These are phyloP conservation scores for Carposina sasakii DNA, from an alignment of 1,140 invertebrate genomes.

Conservation along the genomic window DNA sequence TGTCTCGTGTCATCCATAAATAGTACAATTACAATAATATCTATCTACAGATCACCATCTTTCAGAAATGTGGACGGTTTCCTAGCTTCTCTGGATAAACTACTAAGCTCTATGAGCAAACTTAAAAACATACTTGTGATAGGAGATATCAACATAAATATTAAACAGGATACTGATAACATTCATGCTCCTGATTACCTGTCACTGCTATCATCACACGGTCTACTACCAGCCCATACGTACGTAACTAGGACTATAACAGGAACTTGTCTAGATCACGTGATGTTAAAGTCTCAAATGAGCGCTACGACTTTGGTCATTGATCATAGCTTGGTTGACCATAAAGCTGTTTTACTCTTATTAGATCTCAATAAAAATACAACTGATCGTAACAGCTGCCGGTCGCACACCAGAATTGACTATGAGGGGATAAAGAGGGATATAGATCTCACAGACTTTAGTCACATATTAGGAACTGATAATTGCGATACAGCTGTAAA, in stretches of 20 bases:
- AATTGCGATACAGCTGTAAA: neutral
- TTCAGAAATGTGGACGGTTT: neutral
- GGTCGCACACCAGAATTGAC: neutral
- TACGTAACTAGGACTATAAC: slow-evolving; percentile 2
- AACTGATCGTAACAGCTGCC: neutral
- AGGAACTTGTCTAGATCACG: slow-evolving; percentile 16
- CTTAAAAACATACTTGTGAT: slow-evolving; percentile 8
- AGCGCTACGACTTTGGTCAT: neutral
- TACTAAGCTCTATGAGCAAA: neutral
- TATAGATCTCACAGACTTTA: neutral
- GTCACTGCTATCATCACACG: neutral
- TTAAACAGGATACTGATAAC: neutral
- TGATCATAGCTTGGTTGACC: slow-evolving; percentile 8
- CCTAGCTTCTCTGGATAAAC: neutral
- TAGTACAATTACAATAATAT: neutral
- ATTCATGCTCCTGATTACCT: slow-evolving; percentile 2
- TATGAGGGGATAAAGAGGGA: neutral
- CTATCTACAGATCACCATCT: neutral
- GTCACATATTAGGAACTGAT: neutral
- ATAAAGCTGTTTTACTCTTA: slow-evolving; percentile 3
- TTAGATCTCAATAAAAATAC: neutral
- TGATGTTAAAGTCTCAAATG: slow-evolving; percentile 12
- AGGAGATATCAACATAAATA: slow-evolving; percentile 14
- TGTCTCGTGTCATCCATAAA: slow-evolving; percentile 1
- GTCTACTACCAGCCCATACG: slow-evolving; percentile 10